Percentiles rank a stretch among this genome's conserved stretches.
Evolutionary conservation across 2,113 vertebrate genomes (phyloP).

Genomic region (Lophochroa leadbeateri): DNA sequence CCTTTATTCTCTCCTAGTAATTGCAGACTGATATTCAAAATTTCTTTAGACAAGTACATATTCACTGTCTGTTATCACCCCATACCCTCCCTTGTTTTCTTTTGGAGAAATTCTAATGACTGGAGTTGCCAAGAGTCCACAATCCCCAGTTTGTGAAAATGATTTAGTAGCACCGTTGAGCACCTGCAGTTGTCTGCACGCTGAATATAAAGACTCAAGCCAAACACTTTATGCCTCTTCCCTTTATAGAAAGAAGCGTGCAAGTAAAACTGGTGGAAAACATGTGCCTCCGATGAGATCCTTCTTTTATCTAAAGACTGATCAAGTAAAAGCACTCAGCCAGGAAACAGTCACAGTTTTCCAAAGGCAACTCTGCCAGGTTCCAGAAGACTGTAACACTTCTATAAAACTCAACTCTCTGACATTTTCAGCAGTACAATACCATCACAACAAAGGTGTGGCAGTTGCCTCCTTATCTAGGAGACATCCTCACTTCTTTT

Average conservation of each 20-base stretch:
- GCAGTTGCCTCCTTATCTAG: not conserved
- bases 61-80: not conserved
- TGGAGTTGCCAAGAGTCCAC: not conserved
- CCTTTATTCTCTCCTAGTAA: not conserved
- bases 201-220: not conserved
- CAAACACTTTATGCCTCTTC: not conserved
- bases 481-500: not conserved
- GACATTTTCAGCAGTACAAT: not conserved
- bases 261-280: conserved; percentile 19
- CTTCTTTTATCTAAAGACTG: conserved; percentile 16
- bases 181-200: not conserved
- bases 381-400: not conserved
- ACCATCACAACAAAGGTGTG: rapidly evolving
- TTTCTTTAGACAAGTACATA: not conserved
- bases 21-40: not conserved
- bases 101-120: not conserved
- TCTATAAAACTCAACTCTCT: not conserved
- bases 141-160: not conserved
- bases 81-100: not conserved
- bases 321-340: not conserved
- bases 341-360: not conserved
- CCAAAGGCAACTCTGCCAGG: not conserved
- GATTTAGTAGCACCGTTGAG: not conserved
- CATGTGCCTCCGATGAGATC: not conserved
- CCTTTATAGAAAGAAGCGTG: not conserved